A percentile compares a stretch with the other conserved stretches of the same genome.
These are phyloP conservation scores for Diplolepis rosae DNA, from an alignment of 2,888 invertebrate species.

Conservation along the genomic window DNA sequence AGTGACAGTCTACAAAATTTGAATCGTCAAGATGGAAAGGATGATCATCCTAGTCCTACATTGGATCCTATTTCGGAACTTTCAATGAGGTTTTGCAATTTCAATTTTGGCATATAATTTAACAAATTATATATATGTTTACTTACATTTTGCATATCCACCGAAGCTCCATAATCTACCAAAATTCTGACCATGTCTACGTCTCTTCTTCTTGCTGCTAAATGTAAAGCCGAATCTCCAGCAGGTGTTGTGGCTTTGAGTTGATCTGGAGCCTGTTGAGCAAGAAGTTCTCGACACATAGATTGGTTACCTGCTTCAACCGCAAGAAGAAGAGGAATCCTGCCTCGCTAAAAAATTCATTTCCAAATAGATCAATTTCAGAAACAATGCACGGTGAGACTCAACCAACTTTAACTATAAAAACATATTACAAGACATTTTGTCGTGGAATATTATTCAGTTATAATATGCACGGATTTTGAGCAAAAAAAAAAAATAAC, in stretches of 20 bases:
- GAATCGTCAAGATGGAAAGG: no score
- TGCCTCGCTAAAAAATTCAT: constrained; percentile 82
- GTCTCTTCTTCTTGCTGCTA: constrained; percentile 94
- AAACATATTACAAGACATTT: no score
- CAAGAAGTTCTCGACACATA: constrained; percentile 94
- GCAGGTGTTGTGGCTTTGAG: constrained; percentile 86
- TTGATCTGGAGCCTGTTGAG: constrained; percentile 91
- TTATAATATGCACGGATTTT: no score
- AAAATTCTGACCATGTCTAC: constrained; percentile 94
- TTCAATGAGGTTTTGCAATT: no score
- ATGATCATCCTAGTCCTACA: no score
- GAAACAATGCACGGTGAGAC: no score
- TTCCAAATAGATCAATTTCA: background rate
- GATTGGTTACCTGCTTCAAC: constrained; percentile 96
- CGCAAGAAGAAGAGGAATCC: constrained; percentile 93
- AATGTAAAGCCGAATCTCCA: constrained; percentile 90
- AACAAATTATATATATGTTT: background rate
- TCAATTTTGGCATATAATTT: no score
- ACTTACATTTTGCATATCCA: constrained; percentile 91
- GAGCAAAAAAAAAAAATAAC: no score
- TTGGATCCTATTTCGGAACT: no score
- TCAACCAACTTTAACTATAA: no score
- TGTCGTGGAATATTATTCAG: no score
- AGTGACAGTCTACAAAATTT: no score
- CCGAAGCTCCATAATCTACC: constrained; percentile 92